Percentiles rank a stretch among this genome's conserved stretches.
Conservation (phyloP, 2,113 vertebrate species). For the Hyaena hyaena region DNA sequence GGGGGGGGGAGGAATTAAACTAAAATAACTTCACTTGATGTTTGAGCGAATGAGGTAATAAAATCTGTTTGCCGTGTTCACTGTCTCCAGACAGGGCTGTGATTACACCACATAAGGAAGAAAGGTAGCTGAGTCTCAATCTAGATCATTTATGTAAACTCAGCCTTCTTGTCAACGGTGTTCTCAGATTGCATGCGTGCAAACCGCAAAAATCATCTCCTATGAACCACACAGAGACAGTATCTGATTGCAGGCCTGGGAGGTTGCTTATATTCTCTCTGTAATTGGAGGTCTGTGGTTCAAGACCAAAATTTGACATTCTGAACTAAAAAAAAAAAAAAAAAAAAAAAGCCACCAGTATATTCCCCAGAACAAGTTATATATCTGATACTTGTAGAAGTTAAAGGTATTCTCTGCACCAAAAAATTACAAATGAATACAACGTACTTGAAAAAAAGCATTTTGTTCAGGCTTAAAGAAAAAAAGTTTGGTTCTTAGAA, state of each 20-base stretch:
- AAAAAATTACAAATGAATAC: constrained; percentile 69
- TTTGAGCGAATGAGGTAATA: constrained; percentile 89
- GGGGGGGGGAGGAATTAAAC: constrained; percentile 79
- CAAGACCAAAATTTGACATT: constrained; percentile 80
- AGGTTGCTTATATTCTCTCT: constrained; percentile 81
- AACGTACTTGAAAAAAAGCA: constrained; percentile 59
- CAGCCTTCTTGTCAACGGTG: constrained; percentile 90
- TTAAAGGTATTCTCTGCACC: constrained; percentile 44
- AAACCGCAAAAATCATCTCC: constrained; percentile 91
- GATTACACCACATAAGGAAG: constrained; percentile 93
- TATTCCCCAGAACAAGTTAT: constrained; percentile 55
- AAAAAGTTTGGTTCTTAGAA: constrained; percentile 51
- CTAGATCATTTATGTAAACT: constrained; percentile 91
- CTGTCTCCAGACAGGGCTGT: constrained; percentile 93
- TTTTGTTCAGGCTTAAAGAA: constrained; percentile 63
- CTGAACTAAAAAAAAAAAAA: constrained; percentile 81
- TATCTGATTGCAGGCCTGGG: constrained; percentile 83
- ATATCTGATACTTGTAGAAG: constrained; percentile 54
- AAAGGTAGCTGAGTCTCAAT: constrained; percentile 88
- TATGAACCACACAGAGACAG: constrained; percentile 88
- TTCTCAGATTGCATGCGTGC: constrained; percentile 88
- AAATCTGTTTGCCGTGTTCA: constrained; percentile 92
- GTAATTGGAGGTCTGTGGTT: constrained; percentile 78
- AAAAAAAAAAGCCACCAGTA: not conserved
- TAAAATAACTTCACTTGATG: constrained; percentile 87